phyloP scores from a whole-genome alignment of 2,888 invertebrate species.

The Dolichopus griseipennis region DNA sequence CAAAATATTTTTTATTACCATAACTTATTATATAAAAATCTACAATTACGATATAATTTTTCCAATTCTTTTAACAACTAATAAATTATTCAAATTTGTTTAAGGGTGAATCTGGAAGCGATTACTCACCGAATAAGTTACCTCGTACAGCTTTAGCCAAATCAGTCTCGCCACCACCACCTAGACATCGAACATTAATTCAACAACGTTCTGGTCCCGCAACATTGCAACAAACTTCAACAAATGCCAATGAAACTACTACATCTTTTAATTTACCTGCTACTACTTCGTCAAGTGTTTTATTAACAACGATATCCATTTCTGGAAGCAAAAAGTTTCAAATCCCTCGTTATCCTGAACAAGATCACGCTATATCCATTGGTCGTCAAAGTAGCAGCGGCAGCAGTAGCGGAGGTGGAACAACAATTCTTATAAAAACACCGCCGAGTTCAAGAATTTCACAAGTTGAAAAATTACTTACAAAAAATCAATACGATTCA shows the following conservation, averaged over 20 bases:
- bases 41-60: too few relatives aligned
- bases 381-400: constrained; percentile 23
- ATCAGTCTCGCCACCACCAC: constrained; percentile 45
- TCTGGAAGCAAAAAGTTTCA: constrained; percentile 33
- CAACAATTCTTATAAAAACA: constrained; percentile 27
- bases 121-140: constrained; percentile 53
- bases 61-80: too few relatives aligned
- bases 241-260: too few relatives aligned
- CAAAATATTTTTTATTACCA: too few relatives aligned
- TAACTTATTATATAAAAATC: too few relatives aligned
- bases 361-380: constrained; percentile 29
- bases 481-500: constrained; percentile 23
- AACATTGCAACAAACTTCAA: constrained; percentile 34
- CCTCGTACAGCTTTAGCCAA: constrained; percentile 43
- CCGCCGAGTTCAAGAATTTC: constrained; percentile 30
- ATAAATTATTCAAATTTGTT: neutral
- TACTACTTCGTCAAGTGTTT: neutral
- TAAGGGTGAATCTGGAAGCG: constrained; percentile 58
- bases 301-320: neutral
- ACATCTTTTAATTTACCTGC: neutral
- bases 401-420: constrained; percentile 36
- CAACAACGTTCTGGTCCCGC: constrained; percentile 44
- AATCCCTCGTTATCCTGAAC: constrained; percentile 42
- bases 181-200: constrained; percentile 42
- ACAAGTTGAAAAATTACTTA: constrained; percentile 28